Conservation (phyloP, 2,888 invertebrate genomes). For the Megalurothrips usitatus region DNA sequence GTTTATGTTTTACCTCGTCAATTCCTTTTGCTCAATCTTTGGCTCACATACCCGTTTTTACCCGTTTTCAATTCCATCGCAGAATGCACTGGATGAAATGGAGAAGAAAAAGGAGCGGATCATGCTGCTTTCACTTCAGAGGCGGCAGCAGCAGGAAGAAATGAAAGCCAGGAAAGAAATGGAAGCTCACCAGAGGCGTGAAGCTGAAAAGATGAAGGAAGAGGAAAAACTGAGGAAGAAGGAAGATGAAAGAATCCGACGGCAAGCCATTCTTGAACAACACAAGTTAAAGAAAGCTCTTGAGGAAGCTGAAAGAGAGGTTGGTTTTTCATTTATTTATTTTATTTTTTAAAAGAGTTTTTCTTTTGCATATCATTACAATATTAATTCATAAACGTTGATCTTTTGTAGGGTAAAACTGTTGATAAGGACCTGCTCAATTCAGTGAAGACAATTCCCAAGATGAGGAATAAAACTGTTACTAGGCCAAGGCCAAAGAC, state of each 20-base stretch:
- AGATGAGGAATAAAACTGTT: constrained; percentile 60
- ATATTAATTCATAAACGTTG: constrained; percentile 19
- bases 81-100: constrained; percentile 86
- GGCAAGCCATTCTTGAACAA: constrained; percentile 85
- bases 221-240: constrained; percentile 68
- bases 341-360: constrained; percentile 19
- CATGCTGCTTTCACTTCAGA: constrained; percentile 80
- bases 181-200: constrained; percentile 68
- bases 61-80: constrained; percentile 36
- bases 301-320: constrained; percentile 85
- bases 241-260: constrained; percentile 81
- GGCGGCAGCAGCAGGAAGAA: constrained; percentile 87
- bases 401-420: constrained; percentile 64
- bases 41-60: constrained; percentile 1
- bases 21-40: neutral
- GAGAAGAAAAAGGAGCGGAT: constrained; percentile 88
- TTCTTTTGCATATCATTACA: constrained; percentile 5
- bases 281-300: constrained; percentile 90
- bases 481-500: constrained; percentile 79
- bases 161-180: constrained; percentile 77
- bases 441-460: constrained; percentile 55
- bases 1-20: neutral
- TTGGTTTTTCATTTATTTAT: constrained; percentile 45
- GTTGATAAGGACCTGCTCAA: constrained; percentile 66
- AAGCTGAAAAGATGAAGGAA: constrained; percentile 68